Evolutionary conservation across 2,797 vertebrate species (phyloP).

Genomic region (Cirrhinus mrigala): DNA sequence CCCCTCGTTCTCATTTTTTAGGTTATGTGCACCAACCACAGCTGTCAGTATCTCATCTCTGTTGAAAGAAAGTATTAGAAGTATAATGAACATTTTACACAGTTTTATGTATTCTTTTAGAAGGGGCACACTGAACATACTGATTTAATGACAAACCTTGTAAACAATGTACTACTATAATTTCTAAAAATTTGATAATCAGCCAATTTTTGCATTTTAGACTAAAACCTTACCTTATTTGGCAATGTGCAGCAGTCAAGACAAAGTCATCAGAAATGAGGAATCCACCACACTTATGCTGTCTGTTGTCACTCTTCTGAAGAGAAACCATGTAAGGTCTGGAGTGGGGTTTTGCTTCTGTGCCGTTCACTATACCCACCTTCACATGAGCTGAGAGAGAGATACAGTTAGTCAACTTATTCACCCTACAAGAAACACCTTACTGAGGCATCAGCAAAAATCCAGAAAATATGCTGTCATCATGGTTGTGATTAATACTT

Average conservation of each 20-base stretch:
- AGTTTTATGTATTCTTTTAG: not conserved
- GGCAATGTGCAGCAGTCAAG: conserved; percentile 72
- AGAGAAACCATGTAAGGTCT: conserved; percentile 71
- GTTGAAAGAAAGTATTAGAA: not conserved
- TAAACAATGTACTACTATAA: not conserved
- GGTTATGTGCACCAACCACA: not conserved
- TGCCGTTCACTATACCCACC: too few species aligned
- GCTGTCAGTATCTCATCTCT: not conserved
- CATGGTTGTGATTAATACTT: too few species aligned
- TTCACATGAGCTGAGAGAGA: too few species aligned
- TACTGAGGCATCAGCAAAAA: too few species aligned
- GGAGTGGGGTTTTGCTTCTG: conserved; percentile 27
- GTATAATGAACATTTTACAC: too few species aligned
- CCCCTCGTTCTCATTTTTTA: rapidly evolving
- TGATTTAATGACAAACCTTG: not conserved
- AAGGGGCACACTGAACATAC: not conserved
- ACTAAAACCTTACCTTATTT: rapidly evolving
- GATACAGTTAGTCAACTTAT: too few species aligned
- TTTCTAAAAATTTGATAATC: not conserved
- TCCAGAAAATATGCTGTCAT: too few species aligned
- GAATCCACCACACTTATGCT: conserved; percentile 69
- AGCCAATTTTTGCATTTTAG: conserved; percentile 1
- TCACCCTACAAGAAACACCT: too few species aligned
- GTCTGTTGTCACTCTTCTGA: not conserved
- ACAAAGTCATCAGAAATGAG: conserved; percentile 68